Conservation (phyloP, 2,113 vertebrate genomes). For the Muntiacus muntjak region DNA sequence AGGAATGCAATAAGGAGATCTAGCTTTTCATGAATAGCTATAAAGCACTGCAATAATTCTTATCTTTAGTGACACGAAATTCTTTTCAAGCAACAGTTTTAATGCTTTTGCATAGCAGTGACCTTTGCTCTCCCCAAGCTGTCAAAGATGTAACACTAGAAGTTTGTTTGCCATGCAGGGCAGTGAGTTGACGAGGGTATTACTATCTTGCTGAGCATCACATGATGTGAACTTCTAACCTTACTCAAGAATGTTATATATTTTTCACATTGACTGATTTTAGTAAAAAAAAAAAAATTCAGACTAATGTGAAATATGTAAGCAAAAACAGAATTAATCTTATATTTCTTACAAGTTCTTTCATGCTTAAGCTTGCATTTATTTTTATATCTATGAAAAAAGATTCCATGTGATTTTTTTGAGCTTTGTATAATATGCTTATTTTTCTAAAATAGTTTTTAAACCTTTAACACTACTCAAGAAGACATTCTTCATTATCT, state of each 20-base stretch:
- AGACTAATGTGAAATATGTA: background rate
- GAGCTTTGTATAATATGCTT: background rate
- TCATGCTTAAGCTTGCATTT: background rate
- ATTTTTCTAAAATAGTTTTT: conserved; percentile 4
- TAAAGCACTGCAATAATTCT: conserved; percentile 55
- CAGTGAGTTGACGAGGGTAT: conserved; percentile 62
- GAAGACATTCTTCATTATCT: background rate
- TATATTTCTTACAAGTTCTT: background rate
- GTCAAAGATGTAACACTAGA: conserved; percentile 69
- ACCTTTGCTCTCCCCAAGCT: conserved; percentile 64
- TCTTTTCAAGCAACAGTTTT: conserved; percentile 70
- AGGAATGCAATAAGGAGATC: conserved; percentile 41
- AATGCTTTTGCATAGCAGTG: conserved; percentile 54
- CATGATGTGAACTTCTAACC: conserved; percentile 76
- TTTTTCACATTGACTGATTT: conserved; percentile 65
- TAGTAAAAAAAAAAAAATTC: background rate
- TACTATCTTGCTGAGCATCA: conserved; percentile 67
- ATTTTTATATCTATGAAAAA: background rate
- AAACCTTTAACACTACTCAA: background rate
- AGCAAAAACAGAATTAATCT: conserved; percentile 5
- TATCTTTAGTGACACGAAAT: conserved; percentile 52
- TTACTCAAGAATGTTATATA: conserved; percentile 67
- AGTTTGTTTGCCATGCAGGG: conserved; percentile 60
- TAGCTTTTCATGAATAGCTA: conserved; percentile 42
- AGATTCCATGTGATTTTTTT: background rate